phyloP scores from a whole-genome alignment of 2,888 invertebrate genomes.

The Mythimna pallens region DNA sequence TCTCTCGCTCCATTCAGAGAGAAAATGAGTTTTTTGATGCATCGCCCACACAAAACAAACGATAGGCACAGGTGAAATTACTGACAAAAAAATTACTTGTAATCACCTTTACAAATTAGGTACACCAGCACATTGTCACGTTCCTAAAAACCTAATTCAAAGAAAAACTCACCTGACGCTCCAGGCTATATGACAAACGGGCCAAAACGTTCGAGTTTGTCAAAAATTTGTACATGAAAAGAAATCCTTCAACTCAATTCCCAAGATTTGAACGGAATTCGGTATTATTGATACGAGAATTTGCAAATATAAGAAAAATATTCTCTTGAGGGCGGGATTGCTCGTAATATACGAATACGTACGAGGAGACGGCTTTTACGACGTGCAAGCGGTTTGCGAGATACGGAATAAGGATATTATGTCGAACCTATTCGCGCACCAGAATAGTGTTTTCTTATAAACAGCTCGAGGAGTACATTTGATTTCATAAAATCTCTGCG shows the following conservation, averaged over 20 bases:
- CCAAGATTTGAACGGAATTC: slow-evolving; percentile 54
- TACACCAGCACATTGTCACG: neutral
- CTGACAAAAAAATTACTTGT: neutral
- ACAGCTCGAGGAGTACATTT: slow-evolving; percentile 42
- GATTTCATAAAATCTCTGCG: slow-evolving; percentile 42
- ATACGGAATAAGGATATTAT: slow-evolving; percentile 66
- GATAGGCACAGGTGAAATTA: no score
- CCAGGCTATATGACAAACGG: slow-evolving; percentile 23
- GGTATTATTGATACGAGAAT: slow-evolving; percentile 67
- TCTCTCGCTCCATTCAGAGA: no score
- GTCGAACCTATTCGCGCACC: slow-evolving; percentile 39
- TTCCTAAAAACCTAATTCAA: slow-evolving; percentile 25
- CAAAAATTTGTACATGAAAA: slow-evolving; percentile 55
- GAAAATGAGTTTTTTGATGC: no score
- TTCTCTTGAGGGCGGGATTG: slow-evolving; percentile 60
- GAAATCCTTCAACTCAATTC: slow-evolving; percentile 59
- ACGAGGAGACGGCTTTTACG: slow-evolving; percentile 59
- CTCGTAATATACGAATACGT: slow-evolving; percentile 55
- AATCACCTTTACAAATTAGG: neutral
- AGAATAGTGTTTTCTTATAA: slow-evolving; percentile 56
- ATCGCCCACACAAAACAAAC: neutral
- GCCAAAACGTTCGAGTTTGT: slow-evolving; percentile 51
- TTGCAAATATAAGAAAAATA: slow-evolving; percentile 69
- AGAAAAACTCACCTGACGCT: slow-evolving; percentile 23
- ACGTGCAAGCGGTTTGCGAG: slow-evolving; percentile 54